Base-by-base conservation (phyloP, 2,888 invertebrate genomes). In the Ichneumoninae sp. region DNA sequence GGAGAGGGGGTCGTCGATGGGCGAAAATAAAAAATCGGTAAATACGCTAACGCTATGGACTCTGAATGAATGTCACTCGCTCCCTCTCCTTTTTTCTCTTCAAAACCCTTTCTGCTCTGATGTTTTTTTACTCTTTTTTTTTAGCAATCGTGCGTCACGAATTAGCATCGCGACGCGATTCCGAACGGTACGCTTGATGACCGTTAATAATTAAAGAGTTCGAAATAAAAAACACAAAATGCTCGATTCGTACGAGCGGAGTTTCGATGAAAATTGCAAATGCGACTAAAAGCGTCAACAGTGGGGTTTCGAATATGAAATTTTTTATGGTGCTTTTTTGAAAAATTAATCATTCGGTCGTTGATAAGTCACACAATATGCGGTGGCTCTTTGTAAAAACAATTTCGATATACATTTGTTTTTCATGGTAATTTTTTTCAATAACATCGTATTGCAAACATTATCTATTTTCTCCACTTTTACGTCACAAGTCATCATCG, bases 21-120 rank as follows among this genome's bases (percentile, higher is more conserved):
- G 77, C 62, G 54, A 84, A 84, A 84, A 81, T 82, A 84, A 82
- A 84, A 80, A 84, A 76, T 80, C 89, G 87, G 91, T 90, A 91
- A 92, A 92, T 89, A 79, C 83, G 72, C 76, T 84, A 65, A 65
- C 60, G 80, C 77, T 77, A 71, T 68, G 74, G 84, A 82, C 75
- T 81, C 74, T 78, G 75, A 77, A 78, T 40, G 22, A n/a, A 65
- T 83, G 75, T 79, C 74, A 19, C 74, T 75, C 66, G 36, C 52
- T 75, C 66, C 50, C 40, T 75, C 52, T 36, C 66, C n/a, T 81
- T 76, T 77, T 81, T 44, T 70, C 44, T 2, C 65, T 13, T 65
- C 65, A 26, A 47, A 50, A 44, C 60, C 36, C 36, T 72, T 57
- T 36, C 50, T 10, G 26, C 19, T 22, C 47, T 5, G 26, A 5